Conservation (phyloP, 2,113 vertebrate species). For the Cyanistes caeruleus region DNA sequence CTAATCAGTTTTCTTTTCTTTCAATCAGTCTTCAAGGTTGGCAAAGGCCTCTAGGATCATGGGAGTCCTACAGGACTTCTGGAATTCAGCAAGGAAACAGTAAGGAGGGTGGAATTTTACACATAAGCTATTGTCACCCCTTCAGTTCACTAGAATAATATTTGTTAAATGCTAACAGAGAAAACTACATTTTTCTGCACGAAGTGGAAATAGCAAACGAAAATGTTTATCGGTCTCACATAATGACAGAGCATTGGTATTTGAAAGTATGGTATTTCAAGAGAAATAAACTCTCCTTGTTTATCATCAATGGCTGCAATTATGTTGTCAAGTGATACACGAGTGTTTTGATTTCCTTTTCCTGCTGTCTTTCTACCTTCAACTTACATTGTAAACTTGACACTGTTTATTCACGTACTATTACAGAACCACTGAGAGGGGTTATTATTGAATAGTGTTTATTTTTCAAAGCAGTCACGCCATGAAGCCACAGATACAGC, state of each 20-base stretch:
- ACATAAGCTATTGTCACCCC: not conserved
- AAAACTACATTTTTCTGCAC: not conserved
- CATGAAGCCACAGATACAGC: not conserved
- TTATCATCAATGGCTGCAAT: slow-evolving; percentile 52
- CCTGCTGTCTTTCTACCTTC: slow-evolving; percentile 21
- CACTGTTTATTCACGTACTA: not conserved
- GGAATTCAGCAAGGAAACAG: not conserved
- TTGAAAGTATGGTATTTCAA: slow-evolving; percentile 1
- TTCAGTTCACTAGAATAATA: not conserved
- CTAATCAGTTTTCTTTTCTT: not conserved
- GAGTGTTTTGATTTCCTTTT: slow-evolving; percentile 44
- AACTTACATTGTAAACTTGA: not conserved
- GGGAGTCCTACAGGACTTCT: accelerated
- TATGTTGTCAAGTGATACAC: slow-evolving; percentile 20
- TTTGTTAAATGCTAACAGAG: not conserved
- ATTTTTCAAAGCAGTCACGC: not conserved
- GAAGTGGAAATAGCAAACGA: not conserved
- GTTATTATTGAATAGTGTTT: slow-evolving; percentile 21
- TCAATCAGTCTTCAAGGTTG: not conserved
- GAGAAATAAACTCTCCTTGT: slow-evolving; percentile 36
- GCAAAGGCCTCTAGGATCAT: not conserved
- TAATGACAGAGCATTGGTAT: not conserved
- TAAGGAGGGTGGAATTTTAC: not conserved
- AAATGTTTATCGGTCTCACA: not conserved
- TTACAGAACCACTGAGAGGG: not conserved